A percentile compares a stretch with the other conserved stretches of the same genome.
phyloP scores from a whole-genome alignment of 2,888 invertebrate species.

The Exocentrus adspersus region DNA sequence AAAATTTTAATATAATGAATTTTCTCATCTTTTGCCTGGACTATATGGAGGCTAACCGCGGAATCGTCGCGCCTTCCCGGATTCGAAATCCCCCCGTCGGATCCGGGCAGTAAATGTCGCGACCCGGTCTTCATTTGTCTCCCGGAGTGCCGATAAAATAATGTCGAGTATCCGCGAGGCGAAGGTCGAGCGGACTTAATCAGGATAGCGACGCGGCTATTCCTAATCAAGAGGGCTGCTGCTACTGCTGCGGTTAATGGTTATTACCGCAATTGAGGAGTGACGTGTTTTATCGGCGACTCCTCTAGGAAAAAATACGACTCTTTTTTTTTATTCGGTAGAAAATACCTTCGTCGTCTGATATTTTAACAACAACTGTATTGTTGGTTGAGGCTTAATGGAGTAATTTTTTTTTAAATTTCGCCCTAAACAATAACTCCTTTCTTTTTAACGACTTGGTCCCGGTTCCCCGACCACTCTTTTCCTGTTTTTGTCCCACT shows the following conservation, averaged over 20 bases:
- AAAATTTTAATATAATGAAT: too few species aligned
- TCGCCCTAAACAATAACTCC: background rate
- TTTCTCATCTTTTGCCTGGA: too few species aligned
- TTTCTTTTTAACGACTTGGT: background rate
- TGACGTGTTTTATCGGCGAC: conserved; percentile 14
- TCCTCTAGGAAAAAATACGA: background rate
- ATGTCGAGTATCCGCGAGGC: conserved; percentile 60
- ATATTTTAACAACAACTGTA: too few species aligned
- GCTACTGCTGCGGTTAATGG: conserved; percentile 59
- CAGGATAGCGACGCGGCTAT: conserved; percentile 56
- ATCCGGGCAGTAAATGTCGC: conserved; percentile 62
- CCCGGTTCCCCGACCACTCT: background rate
- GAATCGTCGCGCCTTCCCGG: background rate
- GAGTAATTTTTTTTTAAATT: too few species aligned
- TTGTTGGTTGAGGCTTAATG: too few species aligned
- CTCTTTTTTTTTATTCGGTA: background rate
- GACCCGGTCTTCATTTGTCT: conserved; percentile 65
- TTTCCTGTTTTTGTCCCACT: background rate
- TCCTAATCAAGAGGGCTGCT: conserved; percentile 63
- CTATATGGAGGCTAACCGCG: too few species aligned
- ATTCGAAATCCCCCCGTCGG: conserved; percentile 28
- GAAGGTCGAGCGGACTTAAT: conserved; percentile 57
- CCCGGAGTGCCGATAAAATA: conserved; percentile 64
- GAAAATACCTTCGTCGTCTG: too few species aligned
- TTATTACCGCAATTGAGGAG: conserved; percentile 40